These are phyloP conservation scores for Steromphala cineraria DNA, from an alignment of 2,888 invertebrate species.

Conservation along the genomic window DNA sequence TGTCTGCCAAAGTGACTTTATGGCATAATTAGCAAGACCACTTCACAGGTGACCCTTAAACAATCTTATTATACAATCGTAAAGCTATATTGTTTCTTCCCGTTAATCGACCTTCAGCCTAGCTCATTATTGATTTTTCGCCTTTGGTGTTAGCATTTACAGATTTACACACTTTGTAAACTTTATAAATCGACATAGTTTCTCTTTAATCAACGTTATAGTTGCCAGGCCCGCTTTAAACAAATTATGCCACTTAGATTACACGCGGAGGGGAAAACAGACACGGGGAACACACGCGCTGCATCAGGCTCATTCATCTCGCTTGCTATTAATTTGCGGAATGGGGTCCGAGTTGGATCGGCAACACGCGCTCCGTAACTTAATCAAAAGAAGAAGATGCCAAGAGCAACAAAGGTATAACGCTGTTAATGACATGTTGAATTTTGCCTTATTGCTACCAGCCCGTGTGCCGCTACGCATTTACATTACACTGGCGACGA, in stretches of 20 bases:
- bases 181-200: conserved; percentile 21
- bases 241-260: conserved; percentile 8
- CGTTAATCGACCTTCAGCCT: conserved; percentile 3
- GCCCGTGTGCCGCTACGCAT: conserved; percentile 14
- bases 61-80: conserved; percentile 24
- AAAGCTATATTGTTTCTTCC: conserved; percentile 23
- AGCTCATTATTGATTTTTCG: not conserved
- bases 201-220: conserved; percentile 23
- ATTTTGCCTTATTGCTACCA: conserved; percentile 19
- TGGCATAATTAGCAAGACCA: conserved; percentile 10
- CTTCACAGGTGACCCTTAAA: conserved; percentile 16
- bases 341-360: conserved; percentile 8
- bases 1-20: conserved; percentile 11
- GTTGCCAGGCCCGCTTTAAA: conserved; percentile 15
- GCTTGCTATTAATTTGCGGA: conserved; percentile 25
- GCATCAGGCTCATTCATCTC: conserved; percentile 11
- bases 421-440: conserved; percentile 19
- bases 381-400: conserved; percentile 21
- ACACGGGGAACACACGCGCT: conserved; percentile 12
- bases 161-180: conserved; percentile 22
- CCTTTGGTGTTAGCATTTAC: conserved; percentile 16
- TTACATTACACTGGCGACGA: conserved; percentile 8
- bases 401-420: conserved; percentile 8
- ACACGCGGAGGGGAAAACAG: conserved; percentile 6
- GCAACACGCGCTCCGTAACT: conserved; percentile 24